A percentile compares a stretch with the other conserved stretches of the same genome.
Evolutionary conservation across 1,140 invertebrate species (phyloP).

Genomic region (Drosophila sp.): DNA sequence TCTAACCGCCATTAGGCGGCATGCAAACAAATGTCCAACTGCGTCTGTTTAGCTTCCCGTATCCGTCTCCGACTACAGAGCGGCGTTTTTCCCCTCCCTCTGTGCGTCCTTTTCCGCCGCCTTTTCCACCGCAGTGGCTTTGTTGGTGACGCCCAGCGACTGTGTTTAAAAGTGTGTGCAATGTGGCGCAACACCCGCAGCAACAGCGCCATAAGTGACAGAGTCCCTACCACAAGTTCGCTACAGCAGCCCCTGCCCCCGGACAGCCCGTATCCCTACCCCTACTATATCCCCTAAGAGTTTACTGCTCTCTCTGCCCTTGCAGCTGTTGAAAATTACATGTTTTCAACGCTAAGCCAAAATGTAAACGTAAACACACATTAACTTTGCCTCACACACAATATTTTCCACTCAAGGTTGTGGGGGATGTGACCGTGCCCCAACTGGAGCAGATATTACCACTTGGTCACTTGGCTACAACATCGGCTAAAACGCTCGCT

Average conservation of each 20-base stretch:
- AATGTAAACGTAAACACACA: slow-evolving; percentile 80
- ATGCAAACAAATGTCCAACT: slow-evolving; percentile 77
- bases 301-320: background rate
- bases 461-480: slow-evolving; percentile 2
- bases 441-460: slow-evolving; percentile 2
- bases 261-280: background rate
- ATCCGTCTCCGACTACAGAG: slow-evolving; percentile 9
- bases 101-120: background rate
- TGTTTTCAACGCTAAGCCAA: slow-evolving; percentile 77
- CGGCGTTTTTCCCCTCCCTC: slow-evolving; percentile 8
- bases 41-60: slow-evolving; percentile 27
- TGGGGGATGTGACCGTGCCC: slow-evolving; percentile 9
- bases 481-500: slow-evolving; percentile 9
- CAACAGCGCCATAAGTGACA: slow-evolving; percentile 32
- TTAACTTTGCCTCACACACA: slow-evolving; percentile 77
- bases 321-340: slow-evolving; percentile 64
- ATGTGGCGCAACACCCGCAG: slow-evolving; percentile 27
- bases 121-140: slow-evolving; percentile 53
- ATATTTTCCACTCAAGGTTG: slow-evolving; percentile 82
- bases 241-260: slow-evolving; percentile 5
- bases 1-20: slow-evolving; percentile 35
- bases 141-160: slow-evolving; percentile 53
- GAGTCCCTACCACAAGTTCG: slow-evolving; percentile 20
- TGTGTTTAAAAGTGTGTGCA: slow-evolving; percentile 58
- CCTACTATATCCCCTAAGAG: no score